Percentiles rank a stretch among this genome's conserved stretches.
These are phyloP conservation scores for Lepeophtheirus nordmannii DNA, from an alignment of 2,888 invertebrate genomes.

Conservation along the genomic window DNA sequence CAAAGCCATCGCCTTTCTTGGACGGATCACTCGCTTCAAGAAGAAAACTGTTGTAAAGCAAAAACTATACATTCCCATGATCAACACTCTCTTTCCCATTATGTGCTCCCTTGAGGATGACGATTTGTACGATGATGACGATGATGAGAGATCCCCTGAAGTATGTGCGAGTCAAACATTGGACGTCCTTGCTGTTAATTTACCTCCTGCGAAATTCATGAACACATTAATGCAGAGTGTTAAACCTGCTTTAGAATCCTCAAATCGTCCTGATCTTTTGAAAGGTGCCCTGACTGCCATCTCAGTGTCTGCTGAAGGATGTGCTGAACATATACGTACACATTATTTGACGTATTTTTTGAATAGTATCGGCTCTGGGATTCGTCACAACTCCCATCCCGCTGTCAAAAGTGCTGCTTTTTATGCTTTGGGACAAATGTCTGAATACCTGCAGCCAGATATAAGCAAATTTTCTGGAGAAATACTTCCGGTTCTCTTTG, in stretches of 20 bases:
- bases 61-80: conserved; percentile 51
- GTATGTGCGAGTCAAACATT: conserved; percentile 53
- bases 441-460: conserved; percentile 61
- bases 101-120: conserved; percentile 48
- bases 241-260: conserved; percentile 1
- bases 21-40: conserved; percentile 49
- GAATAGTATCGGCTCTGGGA: conserved; percentile 45
- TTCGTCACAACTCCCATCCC: background rate
- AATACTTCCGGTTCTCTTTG: conserved; percentile 50
- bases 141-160: conserved; percentile 27
- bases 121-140: conserved; percentile 45
- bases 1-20: conserved; percentile 50
- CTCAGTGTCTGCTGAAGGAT: conserved; percentile 61
- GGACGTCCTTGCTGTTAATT: conserved; percentile 53
- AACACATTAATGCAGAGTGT: conserved; percentile 45
- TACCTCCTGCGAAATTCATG: conserved; percentile 59
- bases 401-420: conserved; percentile 55
- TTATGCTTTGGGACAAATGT: conserved; percentile 62
- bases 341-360: conserved; percentile 54
- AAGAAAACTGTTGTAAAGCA: conserved; percentile 55
- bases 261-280: conserved; percentile 17
- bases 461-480: conserved; percentile 55
- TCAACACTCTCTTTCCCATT: conserved; percentile 49
- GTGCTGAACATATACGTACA: conserved; percentile 53
- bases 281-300: conserved; percentile 56